These are phyloP conservation scores for Galago senegalensis DNA, from an alignment of 2,797 vertebrate species.

Conservation along the genomic window DNA sequence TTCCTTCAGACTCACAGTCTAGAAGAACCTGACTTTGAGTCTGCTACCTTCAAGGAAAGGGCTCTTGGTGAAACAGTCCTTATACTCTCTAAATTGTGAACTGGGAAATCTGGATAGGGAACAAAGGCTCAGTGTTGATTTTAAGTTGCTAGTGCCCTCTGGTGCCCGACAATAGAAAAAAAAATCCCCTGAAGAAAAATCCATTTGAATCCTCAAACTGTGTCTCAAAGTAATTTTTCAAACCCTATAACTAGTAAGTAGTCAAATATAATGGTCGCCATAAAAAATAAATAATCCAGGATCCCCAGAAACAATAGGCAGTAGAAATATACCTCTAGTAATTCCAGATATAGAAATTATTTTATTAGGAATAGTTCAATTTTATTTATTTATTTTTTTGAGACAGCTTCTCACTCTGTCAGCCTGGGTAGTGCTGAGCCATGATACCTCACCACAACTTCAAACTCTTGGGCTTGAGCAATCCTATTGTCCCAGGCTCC, in stretches of 20 bases:
- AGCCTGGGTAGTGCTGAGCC: too few relatives aligned
- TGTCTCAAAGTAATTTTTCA: neutral
- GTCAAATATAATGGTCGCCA: neutral
- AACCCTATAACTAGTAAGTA: neutral
- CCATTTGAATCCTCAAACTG: neutral
- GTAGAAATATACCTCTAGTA: neutral
- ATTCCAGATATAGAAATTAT: neutral
- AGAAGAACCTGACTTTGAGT: neutral
- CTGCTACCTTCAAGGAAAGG: neutral
- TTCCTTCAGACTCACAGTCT: neutral
- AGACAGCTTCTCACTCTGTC: too few relatives aligned
- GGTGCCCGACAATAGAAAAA: neutral
- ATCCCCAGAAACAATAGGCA: neutral
- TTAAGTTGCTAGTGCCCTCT: conserved; percentile 45
- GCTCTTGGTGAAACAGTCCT: neutral
- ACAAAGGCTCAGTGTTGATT: neutral
- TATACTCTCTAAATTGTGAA: neutral
- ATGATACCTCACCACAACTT: too few relatives aligned
- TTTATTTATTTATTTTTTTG: too few relatives aligned
- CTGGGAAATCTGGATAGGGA: neutral
- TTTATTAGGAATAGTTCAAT: neutral
- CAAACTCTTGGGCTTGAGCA: too few relatives aligned
- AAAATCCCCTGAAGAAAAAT: neutral
- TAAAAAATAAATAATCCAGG: neutral
- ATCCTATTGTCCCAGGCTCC: too few relatives aligned